phyloP scores from a whole-genome alignment of 2,888 invertebrate genomes.

The Drosophila differens region DNA sequence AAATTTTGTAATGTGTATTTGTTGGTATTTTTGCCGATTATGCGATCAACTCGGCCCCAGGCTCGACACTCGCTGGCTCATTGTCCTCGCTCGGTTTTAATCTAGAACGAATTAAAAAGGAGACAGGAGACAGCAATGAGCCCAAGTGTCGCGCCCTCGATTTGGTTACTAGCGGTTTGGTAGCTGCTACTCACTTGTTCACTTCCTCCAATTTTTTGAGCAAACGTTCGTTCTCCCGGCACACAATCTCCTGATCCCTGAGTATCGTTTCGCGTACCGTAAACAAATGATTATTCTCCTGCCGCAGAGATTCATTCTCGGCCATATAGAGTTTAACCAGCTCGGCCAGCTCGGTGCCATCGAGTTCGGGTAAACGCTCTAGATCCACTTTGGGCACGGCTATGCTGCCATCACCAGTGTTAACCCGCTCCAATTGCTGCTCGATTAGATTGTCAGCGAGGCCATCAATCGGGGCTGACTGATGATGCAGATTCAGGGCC shows the following conservation, averaged over 20 bases:
- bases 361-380: constrained; percentile 90
- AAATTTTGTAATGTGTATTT: constrained; percentile 1
- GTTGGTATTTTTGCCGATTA: constrained; percentile 4
- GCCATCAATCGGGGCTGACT: constrained; percentile 82
- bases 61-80: constrained; percentile 63
- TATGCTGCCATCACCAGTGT: constrained; percentile 58
- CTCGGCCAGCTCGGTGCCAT: constrained; percentile 92
- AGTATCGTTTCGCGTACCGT: constrained; percentile 91
- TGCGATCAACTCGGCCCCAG: constrained; percentile 15
- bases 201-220: constrained; percentile 95
- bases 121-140: constrained; percentile 80
- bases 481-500: constrained; percentile 89
- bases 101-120: constrained; percentile 73
- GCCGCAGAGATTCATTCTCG: constrained; percentile 91
- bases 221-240: constrained; percentile 95
- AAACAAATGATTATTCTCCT: constrained; percentile 94
- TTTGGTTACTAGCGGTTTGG: not conserved
- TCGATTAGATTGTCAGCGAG: constrained; percentile 59
- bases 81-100: constrained; percentile 76
- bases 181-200: constrained; percentile 89
- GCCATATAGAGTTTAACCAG: constrained; percentile 94
- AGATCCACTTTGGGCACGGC: constrained; percentile 88
- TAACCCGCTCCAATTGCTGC: constrained; percentile 58
- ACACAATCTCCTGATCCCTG: constrained; percentile 95
- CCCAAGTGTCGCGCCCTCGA: constrained; percentile 46